A percentile compares a stretch with the other conserved stretches of the same genome.
Conservation (phyloP, 2,888 invertebrate genomes). For the Acrobasis suavella region DNA sequence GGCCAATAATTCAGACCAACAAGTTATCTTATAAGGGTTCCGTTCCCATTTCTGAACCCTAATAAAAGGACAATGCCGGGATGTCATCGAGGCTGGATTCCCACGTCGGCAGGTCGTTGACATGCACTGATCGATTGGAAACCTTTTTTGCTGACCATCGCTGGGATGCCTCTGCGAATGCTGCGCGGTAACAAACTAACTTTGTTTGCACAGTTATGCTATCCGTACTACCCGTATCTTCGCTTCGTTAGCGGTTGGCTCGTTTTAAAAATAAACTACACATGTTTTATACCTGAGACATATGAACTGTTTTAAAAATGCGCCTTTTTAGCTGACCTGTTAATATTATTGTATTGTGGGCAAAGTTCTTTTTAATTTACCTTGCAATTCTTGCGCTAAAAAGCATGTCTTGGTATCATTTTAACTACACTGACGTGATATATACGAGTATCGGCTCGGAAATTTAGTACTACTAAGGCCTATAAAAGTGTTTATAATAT, state of each 20-base stretch:
- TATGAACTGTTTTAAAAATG: too few species aligned
- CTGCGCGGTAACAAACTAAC: constrained; percentile 4
- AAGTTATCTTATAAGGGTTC: background rate
- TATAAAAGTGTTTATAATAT: too few species aligned
- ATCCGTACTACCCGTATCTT: background rate
- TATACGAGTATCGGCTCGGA: too few species aligned
- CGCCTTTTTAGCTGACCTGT: too few species aligned
- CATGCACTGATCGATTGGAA: constrained; percentile 11
- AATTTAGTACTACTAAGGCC: too few species aligned
- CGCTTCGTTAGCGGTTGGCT: background rate
- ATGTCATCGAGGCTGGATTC: constrained; percentile 16
- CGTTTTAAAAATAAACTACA: background rate
- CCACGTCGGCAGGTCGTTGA: constrained; percentile 19
- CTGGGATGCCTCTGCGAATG: background rate
- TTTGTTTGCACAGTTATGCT: background rate
- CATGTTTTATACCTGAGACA: background rate
- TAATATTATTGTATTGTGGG: too few species aligned
- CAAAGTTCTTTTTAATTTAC: too few species aligned
- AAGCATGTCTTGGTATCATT: too few species aligned
- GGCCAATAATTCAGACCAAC: too few species aligned
- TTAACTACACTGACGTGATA: too few species aligned
- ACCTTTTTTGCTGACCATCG: constrained; percentile 8
- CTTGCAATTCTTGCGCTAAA: too few species aligned
- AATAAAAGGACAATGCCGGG: constrained; percentile 6
- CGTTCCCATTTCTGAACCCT: background rate